Percentiles rank a stretch among this genome's conserved stretches.
phyloP scores from a whole-genome alignment of 2,113 vertebrate species.

The Paradisaea rubra region DNA sequence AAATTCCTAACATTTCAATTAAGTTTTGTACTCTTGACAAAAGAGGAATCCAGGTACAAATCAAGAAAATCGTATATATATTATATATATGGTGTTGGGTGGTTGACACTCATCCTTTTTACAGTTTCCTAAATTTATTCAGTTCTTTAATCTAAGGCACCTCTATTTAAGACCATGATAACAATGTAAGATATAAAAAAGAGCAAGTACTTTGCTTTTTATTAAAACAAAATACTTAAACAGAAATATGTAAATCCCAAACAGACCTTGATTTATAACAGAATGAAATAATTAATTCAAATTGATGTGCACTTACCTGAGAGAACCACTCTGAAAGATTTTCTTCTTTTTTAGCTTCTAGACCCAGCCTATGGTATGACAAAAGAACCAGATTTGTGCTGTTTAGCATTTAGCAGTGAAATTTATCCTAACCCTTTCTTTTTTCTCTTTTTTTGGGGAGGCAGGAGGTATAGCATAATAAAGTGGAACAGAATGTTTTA shows the following conservation, averaged over 20 bases:
- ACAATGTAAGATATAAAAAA: not conserved
- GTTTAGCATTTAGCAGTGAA: not conserved
- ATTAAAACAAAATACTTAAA: not conserved
- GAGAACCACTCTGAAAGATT: constrained; percentile 96
- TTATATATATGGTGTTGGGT: not conserved
- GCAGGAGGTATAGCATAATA: not conserved
- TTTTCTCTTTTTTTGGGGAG: not conserved
- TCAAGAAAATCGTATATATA: not conserved
- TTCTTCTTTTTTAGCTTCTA: constrained; percentile 96
- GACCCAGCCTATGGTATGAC: constrained; percentile 77
- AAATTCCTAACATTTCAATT: not conserved
- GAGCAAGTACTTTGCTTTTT: not conserved
- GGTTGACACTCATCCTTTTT: not conserved
- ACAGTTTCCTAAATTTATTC: not conserved
- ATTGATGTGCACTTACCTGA: constrained; percentile 75
- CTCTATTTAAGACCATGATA: not conserved
- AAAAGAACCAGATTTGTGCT: not conserved
- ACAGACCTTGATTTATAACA: not conserved
- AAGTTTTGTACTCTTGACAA: not conserved
- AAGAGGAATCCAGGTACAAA: not conserved
- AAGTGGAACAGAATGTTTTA: not conserved
- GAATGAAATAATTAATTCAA: not conserved
- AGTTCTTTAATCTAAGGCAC: not conserved
- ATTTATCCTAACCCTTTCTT: not conserved
- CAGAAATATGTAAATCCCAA: not conserved